Evolutionary conservation across 2,797 vertebrate genomes (phyloP).

Genomic region (Chaetophractus vellerosus): DNA sequence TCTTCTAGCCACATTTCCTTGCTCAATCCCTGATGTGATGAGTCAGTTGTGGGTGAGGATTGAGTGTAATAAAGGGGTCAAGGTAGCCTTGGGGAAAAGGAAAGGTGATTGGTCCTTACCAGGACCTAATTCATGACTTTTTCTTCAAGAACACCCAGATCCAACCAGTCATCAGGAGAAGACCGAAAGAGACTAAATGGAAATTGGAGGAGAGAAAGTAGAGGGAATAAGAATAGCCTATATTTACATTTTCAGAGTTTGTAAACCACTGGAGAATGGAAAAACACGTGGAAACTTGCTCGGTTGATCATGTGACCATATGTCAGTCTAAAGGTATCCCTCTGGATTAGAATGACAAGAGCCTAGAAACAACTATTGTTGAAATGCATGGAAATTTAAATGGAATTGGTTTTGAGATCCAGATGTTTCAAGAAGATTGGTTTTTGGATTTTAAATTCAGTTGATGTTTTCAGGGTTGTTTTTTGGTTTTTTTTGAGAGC

Average conservation of each 20-base stretch:
- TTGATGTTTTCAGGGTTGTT: slow-evolving; percentile 5
- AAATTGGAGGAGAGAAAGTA: not conserved
- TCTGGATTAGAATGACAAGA: slow-evolving; percentile 4
- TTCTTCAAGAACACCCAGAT: not conserved
- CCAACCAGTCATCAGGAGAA: not conserved
- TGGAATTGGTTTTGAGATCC: slow-evolving; percentile 62
- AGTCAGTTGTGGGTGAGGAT: not conserved
- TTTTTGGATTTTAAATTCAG: slow-evolving; percentile 51
- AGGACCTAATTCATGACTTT: not conserved
- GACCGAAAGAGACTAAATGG: not conserved
- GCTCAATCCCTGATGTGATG: not conserved
- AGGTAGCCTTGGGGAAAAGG: not conserved
- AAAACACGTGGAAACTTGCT: slow-evolving; percentile 33
- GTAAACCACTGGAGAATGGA: slow-evolving; percentile 28
- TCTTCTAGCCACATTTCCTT: not conserved
- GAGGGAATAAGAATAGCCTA: not conserved
- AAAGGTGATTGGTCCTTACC: not conserved
- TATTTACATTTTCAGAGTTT: not conserved
- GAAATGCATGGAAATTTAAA: slow-evolving; percentile 33
- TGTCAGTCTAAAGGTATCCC: not conserved
- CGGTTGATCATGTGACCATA: slow-evolving; percentile 16
- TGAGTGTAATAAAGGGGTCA: not conserved
- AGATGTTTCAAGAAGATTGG: slow-evolving; percentile 29
- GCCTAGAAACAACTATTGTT: slow-evolving; percentile 17
- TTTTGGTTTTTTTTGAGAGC: slow-evolving; percentile 53